Percentiles rank a stretch among this genome's conserved stretches.
These are phyloP conservation scores for Parnassius mnemosyne DNA, from an alignment of 2,888 invertebrate species.

Conservation along the genomic window DNA sequence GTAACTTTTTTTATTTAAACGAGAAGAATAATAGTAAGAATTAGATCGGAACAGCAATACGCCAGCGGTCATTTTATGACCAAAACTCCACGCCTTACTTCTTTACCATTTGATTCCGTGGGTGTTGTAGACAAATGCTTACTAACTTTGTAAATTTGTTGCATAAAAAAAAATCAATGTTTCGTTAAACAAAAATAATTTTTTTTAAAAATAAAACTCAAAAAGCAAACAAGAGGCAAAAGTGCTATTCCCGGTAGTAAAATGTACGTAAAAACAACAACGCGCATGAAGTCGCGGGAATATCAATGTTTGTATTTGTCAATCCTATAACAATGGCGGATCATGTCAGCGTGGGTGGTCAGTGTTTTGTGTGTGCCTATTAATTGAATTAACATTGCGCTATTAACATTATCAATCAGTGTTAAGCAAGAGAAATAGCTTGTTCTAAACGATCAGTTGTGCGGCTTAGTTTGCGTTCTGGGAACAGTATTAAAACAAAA, in stretches of 20 bases:
- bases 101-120: no score
- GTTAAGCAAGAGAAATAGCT: slow-evolving; percentile 16
- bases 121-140: no score
- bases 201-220: slow-evolving; percentile 11
- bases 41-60: no score
- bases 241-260: slow-evolving; percentile 10
- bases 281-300: slow-evolving; percentile 10
- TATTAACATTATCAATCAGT: slow-evolving; percentile 28
- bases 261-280: background rate
- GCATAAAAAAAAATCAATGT: no score
- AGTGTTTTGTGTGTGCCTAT: slow-evolving; percentile 50
- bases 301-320: slow-evolving; percentile 53
- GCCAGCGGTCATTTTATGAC: no score
- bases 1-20: no score
- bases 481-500: background rate
- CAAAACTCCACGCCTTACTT: no score
- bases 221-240: slow-evolving; percentile 15
- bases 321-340: slow-evolving; percentile 60
- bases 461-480: background rate
- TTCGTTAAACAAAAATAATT: no score
- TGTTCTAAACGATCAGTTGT: slow-evolving; percentile 11
- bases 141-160: no score
- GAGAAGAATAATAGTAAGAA: no score
- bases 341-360: slow-evolving; percentile 59
- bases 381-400: slow-evolving; percentile 65